Percentiles rank a stretch among this genome's conserved stretches.
Conservation (phyloP, 2,797 vertebrate species). For the Chanos chanos region DNA sequence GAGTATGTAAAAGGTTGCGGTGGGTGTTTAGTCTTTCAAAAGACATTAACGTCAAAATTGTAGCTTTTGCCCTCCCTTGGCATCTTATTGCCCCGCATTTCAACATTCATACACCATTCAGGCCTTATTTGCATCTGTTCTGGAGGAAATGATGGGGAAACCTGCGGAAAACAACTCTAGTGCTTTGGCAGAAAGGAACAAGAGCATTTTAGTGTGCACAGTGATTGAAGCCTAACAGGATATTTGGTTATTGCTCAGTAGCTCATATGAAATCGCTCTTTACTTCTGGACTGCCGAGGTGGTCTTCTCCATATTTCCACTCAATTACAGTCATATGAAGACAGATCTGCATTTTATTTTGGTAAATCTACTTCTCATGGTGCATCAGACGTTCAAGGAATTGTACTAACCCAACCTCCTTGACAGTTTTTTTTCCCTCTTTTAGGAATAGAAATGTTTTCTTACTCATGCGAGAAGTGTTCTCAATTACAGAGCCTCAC, state of each 20-base stretch:
- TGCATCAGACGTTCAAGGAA: slow-evolving; percentile 58
- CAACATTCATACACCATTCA: slow-evolving; percentile 7
- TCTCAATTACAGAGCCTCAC: slow-evolving; percentile 72
- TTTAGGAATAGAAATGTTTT: slow-evolving; percentile 70
- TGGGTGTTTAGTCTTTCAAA: slow-evolving; percentile 10
- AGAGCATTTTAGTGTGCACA: slow-evolving; percentile 27
- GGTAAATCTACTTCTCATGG: slow-evolving; percentile 49
- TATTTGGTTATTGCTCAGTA: slow-evolving; percentile 48
- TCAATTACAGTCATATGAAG: slow-evolving; percentile 43
- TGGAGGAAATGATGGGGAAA: slow-evolving; percentile 17
- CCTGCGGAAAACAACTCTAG: slow-evolving; percentile 4
- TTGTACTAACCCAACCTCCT: slow-evolving; percentile 32
- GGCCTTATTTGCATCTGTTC: slow-evolving; percentile 31
- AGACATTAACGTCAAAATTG: neutral
- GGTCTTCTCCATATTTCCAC: slow-evolving; percentile 52
- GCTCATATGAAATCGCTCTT: slow-evolving; percentile 53
- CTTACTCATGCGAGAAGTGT: slow-evolving; percentile 73
- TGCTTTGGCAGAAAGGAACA: slow-evolving; percentile 2
- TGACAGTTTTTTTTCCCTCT: slow-evolving; percentile 66
- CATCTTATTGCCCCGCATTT: neutral
- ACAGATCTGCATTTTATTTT: slow-evolving; percentile 35
- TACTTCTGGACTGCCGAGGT: slow-evolving; percentile 60
- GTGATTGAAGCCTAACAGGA: slow-evolving; percentile 38
- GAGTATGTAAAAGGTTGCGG: neutral
- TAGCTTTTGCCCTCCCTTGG: neutral